phyloP scores from a whole-genome alignment of 2,797 vertebrate species.

The Eulemur albifrons region DNA sequence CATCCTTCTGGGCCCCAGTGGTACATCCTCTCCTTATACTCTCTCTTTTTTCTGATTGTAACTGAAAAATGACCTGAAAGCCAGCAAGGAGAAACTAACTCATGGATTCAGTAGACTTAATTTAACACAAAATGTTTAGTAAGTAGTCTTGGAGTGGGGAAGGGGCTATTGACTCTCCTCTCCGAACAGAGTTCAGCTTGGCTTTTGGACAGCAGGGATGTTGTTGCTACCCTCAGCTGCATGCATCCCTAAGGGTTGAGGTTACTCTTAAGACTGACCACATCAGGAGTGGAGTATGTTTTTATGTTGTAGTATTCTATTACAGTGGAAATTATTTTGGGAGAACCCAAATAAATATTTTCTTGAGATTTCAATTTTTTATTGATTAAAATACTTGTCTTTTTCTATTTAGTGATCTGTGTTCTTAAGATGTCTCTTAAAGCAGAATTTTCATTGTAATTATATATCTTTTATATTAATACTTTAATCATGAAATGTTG shows the following conservation, averaged over 20 bases:
- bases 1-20: background rate
- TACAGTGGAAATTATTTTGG: background rate
- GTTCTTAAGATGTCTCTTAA: background rate
- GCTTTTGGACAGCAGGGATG: background rate
- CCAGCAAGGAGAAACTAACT: background rate
- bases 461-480: conserved; percentile 6
- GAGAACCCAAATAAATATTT: conserved; percentile 15
- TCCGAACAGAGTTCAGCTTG: background rate
- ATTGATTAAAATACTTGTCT: background rate
- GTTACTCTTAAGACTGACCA: background rate
- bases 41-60: background rate
- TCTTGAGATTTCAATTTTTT: background rate
- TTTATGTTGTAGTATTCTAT: background rate
- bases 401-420: conserved; percentile 2
- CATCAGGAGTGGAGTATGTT: background rate
- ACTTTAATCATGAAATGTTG: background rate
- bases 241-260: background rate
- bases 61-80: background rate
- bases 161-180: background rate
- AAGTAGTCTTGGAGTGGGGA: background rate
- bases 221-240: background rate
- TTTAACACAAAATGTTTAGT: background rate
- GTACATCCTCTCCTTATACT: background rate
- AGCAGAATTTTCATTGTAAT: background rate
- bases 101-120: background rate